Evolutionary conservation across 2,888 invertebrate genomes (phyloP), one percentile per base, ranked within the genome.

Genomic region (Glaucopsyche alexis): DNA sequence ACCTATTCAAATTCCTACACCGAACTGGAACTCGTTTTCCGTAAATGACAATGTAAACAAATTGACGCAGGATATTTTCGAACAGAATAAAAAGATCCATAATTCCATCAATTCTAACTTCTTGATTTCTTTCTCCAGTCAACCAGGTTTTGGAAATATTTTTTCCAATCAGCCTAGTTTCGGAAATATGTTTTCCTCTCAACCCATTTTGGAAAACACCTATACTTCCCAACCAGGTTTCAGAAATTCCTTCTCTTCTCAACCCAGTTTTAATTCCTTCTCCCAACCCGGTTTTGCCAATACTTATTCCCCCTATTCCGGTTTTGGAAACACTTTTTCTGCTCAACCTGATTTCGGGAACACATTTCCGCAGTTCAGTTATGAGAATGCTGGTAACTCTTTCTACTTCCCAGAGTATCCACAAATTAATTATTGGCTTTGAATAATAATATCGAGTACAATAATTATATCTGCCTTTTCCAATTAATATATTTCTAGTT

Each of bases 51-150:
- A 47, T 1, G 29, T 69, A 7, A 47, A 13, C 1, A 69, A 49
- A 49, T 2, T 29, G 1, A 47, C 69, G 7, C 19, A 69, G 14
- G 69, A 69, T 29, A 49, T 69, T 13, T 69, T 49, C 14, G 69
- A 49, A 16, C 69, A 69, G 49, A 47, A 69, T 14, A 47, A 29
- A 29, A 47, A 69, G 8, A 69, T 69, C 29, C 69, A 69, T 9
- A 13, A 69, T 13, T 69, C 47, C 19, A 69, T 69, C 2, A 47
- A 49, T 49, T 69, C 69, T 2, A 69, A 69, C 69, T 29, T 49
- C 8, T 29, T 47, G 49, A 69, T 49, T 1, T 47, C 47, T 0
- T 49, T 69, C 14, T 13, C 47, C 29, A 29, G 60, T 13, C 69
- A 47, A 49, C 29, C 69, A 19, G 29, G 19, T 38, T 49, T 29